A percentile compares a stretch with the other conserved stretches of the same genome.
These are phyloP conservation scores for Paracanthobrama guichenoti DNA, from an alignment of 2,113 vertebrate genomes.

Conservation along the genomic window DNA sequence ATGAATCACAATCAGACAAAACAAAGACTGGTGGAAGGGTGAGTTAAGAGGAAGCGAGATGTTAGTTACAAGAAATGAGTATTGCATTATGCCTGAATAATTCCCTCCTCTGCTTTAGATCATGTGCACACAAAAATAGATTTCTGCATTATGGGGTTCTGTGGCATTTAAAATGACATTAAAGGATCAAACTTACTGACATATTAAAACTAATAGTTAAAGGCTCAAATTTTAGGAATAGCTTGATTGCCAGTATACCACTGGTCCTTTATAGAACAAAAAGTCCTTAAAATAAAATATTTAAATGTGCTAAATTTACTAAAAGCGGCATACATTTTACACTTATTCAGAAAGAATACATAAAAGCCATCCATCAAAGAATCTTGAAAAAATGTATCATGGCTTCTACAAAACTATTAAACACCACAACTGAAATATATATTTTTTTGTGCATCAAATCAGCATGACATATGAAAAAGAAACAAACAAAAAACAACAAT, in stretches of 20 bases:
- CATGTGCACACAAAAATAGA: background rate
- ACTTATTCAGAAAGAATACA: background rate
- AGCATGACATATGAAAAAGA: no score
- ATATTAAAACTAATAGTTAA: background rate
- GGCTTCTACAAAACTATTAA: background rate
- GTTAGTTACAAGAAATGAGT: constrained; percentile 39
- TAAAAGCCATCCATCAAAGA: no score
- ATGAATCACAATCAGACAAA: constrained; percentile 1
- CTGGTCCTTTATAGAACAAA: background rate
- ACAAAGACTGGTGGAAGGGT: background rate
- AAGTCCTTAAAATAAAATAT: background rate
- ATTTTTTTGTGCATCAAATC: no score
- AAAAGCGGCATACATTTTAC: background rate
- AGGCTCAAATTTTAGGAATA: background rate
- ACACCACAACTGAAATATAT: background rate
- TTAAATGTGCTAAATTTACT: background rate
- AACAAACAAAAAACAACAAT: background rate
- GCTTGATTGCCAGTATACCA: background rate
- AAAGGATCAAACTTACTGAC: background rate
- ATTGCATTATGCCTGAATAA: constrained; percentile 48
- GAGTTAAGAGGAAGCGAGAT: constrained; percentile 31
- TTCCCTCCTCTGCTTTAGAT: constrained; percentile 24
- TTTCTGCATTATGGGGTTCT: constrained; percentile 6
- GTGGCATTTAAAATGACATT: constrained; percentile 32
- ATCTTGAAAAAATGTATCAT: background rate